Evolutionary conservation across 2,888 invertebrate genomes (phyloP).

Genomic region (Phanerotoma sp.): DNA sequence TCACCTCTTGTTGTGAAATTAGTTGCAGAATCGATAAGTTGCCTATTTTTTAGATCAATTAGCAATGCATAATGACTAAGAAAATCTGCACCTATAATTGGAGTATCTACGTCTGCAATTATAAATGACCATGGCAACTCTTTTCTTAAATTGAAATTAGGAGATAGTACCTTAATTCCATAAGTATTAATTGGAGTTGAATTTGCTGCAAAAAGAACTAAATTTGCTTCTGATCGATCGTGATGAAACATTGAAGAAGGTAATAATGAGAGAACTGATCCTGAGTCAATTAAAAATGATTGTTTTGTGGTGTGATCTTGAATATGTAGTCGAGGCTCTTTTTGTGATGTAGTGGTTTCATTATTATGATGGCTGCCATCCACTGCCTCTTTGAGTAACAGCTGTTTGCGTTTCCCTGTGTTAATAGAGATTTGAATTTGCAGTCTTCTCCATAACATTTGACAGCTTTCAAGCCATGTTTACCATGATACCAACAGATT

Average conservation of each 20-base stretch:
- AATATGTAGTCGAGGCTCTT: slow-evolving; percentile 16
- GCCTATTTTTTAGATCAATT: slow-evolving; percentile 19
- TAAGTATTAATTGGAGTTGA: slow-evolving; percentile 17
- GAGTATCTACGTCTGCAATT: slow-evolving; percentile 19
- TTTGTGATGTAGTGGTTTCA: background rate
- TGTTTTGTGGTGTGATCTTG: slow-evolving; percentile 7
- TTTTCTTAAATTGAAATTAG: slow-evolving; percentile 30
- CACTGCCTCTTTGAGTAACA: slow-evolving; percentile 5
- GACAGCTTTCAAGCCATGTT: no score
- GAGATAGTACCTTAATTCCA: slow-evolving; percentile 1
- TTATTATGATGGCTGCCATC: background rate
- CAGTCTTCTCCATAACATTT: no score
- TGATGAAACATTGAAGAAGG: slow-evolving; percentile 7
- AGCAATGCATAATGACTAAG: slow-evolving; percentile 17
- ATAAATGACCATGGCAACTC: slow-evolving; percentile 23
- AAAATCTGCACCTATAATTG: slow-evolving; percentile 28
- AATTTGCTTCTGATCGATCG: background rate
- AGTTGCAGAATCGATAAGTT: slow-evolving; percentile 22
- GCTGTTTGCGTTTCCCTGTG: slow-evolving; percentile 11
- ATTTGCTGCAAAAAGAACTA: slow-evolving; percentile 28
- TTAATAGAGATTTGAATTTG: no score
- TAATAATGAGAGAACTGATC: slow-evolving; percentile 22
- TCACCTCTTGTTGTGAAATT: slow-evolving; percentile 14
- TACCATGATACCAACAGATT: no score
- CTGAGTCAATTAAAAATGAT: slow-evolving; percentile 18